A percentile compares a stretch with the other conserved stretches of the same genome.
These are phyloP conservation scores for Plestiodon gilberti DNA, from an alignment of 2,113 vertebrate genomes.

Conservation along the genomic window DNA sequence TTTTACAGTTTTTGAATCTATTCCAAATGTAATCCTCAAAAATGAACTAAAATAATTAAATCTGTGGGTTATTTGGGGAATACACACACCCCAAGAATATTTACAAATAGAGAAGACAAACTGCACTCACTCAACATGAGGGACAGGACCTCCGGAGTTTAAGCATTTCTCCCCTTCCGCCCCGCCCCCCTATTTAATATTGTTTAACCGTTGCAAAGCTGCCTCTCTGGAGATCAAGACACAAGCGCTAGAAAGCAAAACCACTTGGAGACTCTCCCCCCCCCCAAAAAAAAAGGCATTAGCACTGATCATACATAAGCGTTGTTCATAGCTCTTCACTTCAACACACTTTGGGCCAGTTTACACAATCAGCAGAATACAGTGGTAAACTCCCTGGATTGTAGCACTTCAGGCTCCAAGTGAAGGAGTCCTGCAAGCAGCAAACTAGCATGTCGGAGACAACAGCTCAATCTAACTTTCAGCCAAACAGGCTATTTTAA, in stretches of 20 bases:
- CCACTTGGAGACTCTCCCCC: background rate
- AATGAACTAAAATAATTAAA: conserved; percentile 36
- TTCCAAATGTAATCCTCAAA: conserved; percentile 54
- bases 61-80: conserved; percentile 44
- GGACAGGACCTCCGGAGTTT: conserved; percentile 5
- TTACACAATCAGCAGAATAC: background rate
- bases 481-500: background rate
- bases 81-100: background rate
- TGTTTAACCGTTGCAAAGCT: too few species aligned
- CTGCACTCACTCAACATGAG: conserved; percentile 7
- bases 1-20: conserved; percentile 30
- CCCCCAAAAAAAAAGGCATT: background rate
- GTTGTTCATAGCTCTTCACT: background rate
- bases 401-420: background rate
- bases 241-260: background rate
- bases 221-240: background rate
- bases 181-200: too few species aligned
- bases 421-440: background rate
- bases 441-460: background rate
- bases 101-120: conserved; percentile 52
- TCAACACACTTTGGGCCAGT: background rate
- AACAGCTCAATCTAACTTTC: background rate
- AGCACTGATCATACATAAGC: background rate
- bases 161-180: background rate
- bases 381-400: background rate